Evolutionary conservation across 2,797 vertebrate genomes (phyloP).

Genomic region (Menidia menidia): DNA sequence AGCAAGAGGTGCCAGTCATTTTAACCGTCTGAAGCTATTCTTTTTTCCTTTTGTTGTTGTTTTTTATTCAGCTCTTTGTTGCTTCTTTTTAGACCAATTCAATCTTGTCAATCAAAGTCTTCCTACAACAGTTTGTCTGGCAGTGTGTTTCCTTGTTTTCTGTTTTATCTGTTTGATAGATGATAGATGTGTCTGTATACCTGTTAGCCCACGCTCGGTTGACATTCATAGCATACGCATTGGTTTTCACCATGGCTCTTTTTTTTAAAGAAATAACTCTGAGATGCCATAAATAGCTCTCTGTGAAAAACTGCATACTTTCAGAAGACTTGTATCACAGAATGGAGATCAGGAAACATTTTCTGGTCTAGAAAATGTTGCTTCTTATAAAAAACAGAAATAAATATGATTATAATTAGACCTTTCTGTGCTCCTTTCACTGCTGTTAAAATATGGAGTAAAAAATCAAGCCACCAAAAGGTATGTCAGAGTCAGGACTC

Average conservation of each 20-base stretch:
- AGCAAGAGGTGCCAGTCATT: slow-evolving; percentile 2
- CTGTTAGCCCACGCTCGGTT: background rate
- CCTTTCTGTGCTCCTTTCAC: slow-evolving; percentile 44
- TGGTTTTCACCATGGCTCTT: background rate
- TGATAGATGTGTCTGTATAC: background rate
- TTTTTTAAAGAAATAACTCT: background rate
- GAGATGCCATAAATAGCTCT: background rate
- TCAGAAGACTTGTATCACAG: background rate
- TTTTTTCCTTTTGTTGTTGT: background rate
- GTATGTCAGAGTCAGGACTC: slow-evolving; percentile 39
- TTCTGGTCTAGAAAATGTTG: slow-evolving; percentile 34
- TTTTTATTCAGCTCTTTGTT: slow-evolving; percentile 11
- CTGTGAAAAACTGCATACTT: background rate
- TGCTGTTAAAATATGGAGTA: slow-evolving; percentile 26
- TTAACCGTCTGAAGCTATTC: background rate
- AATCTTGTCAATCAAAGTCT: background rate
- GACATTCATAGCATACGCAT: background rate
- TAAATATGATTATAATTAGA: slow-evolving; percentile 60
- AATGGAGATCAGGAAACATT: background rate
- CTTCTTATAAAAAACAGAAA: slow-evolving; percentile 59
- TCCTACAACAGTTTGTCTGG: background rate
- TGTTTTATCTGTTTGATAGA: background rate
- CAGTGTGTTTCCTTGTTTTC: background rate
- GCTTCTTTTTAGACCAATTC: background rate
- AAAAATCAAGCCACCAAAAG: slow-evolving; percentile 60